A percentile compares a stretch with the other conserved stretches of the same genome.
These are phyloP conservation scores for Dipus sagitta DNA, from an alignment of 2,797 vertebrate genomes.

Conservation along the genomic window DNA sequence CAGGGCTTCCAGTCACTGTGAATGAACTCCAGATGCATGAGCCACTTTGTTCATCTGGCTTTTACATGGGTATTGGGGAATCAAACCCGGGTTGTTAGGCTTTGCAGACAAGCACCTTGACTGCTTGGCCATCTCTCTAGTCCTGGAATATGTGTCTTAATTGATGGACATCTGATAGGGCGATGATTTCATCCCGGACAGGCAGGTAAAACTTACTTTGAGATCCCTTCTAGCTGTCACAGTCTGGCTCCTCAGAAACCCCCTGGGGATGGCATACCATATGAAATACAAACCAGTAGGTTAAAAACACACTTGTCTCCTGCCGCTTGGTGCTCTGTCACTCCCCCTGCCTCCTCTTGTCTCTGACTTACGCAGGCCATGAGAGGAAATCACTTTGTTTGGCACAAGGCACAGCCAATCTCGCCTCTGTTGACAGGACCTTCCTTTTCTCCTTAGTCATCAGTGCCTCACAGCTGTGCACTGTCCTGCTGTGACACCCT, in stretches of 20 bases:
- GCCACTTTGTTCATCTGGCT: too few relatives aligned
- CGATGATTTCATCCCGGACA: background rate
- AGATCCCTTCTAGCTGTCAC: slow-evolving; percentile 29
- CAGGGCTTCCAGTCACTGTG: too few relatives aligned
- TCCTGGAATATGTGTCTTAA: background rate
- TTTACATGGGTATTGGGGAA: too few relatives aligned
- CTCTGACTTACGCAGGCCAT: background rate
- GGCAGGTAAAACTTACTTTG: background rate
- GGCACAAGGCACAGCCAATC: rapidly evolving
- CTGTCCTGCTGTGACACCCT: background rate
- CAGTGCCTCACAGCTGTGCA: background rate
- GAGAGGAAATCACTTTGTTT: slow-evolving; percentile 55
- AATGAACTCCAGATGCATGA: too few relatives aligned
- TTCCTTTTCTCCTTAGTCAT: background rate
- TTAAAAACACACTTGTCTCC: slow-evolving; percentile 56
- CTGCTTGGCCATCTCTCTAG: too few relatives aligned
- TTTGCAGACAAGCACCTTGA: too few relatives aligned
- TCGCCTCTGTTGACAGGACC: background rate
- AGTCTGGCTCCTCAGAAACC: background rate
- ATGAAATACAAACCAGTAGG: slow-evolving; percentile 66
- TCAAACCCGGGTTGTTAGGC: too few relatives aligned
- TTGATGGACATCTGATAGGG: too few relatives aligned
- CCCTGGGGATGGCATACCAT: background rate
- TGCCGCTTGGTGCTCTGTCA: background rate
- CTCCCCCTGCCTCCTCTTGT: background rate